phyloP scores from a whole-genome alignment of 2,797 vertebrate species.

The Hafferia zeledoni region DNA sequence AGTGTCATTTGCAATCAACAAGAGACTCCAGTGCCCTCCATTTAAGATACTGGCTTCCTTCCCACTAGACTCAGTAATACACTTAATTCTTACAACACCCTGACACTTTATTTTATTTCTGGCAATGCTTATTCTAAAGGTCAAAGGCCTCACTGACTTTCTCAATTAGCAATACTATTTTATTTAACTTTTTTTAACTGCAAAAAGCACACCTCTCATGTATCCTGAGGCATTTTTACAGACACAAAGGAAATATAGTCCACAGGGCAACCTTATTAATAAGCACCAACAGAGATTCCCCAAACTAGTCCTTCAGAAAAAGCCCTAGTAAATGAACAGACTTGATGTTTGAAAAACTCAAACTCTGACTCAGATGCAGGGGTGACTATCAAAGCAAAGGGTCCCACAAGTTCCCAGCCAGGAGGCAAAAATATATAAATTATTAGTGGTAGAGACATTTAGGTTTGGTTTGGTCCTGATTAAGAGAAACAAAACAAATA shows the following conservation, averaged over 20 bases:
- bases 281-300: background rate
- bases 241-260: background rate
- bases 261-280: background rate
- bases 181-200: constrained; percentile 18
- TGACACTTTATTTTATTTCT: constrained; percentile 37
- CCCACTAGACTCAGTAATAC: background rate
- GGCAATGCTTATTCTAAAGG: constrained; percentile 6
- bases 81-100: constrained; percentile 29
- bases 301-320: background rate
- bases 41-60: background rate
- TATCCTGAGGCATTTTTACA: background rate
- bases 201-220: background rate
- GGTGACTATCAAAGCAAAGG: background rate
- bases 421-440: background rate
- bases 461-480: background rate
- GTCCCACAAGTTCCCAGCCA: background rate
- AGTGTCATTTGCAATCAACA: constrained; percentile 7
- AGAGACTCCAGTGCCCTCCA: background rate
- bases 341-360: background rate
- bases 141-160: constrained; percentile 27
- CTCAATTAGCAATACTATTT: background rate
- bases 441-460: background rate
- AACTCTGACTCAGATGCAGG: background rate
- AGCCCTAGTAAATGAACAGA: background rate
- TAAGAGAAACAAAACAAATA: background rate